Base-by-base conservation (phyloP, 2,113 vertebrate species). In the Phodopus roborovskii region DNA sequence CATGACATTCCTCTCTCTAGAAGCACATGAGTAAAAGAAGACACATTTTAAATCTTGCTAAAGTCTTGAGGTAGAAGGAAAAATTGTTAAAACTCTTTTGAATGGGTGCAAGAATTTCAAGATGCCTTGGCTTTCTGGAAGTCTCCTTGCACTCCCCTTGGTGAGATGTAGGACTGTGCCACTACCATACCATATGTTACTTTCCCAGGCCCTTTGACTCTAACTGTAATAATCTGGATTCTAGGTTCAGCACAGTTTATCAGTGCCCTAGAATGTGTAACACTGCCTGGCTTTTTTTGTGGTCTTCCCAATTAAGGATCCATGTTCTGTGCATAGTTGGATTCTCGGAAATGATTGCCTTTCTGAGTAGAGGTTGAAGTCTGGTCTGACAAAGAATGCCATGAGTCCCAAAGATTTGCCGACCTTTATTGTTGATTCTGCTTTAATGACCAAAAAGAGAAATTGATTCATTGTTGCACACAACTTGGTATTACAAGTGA, bases 391-490 rank as follows among this genome's bases (percentile, higher is more conserved):
- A 88, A 95, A 68, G 64, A 92, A 77, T 90, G 94, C 74, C 15
- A 10, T 17, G 86, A 88, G 13, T 73, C 56, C 92, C 79, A 33
- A 74, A 33, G 95, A 92, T 88, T 84, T 74, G 64, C 92, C 92
- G 90, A 92, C 97, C 96, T 97, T 96, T 78, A 93, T 73, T 66
- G 4, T 85, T 79, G 93, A 92, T 91, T 95, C 83, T 77, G 79
- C 84, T 79, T 96, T 96, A 91, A 96, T 90, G 91, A 91, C 94
- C 79, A 58, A 74, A 39, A 33, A 33, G 79, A 84, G 56, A 93
- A 96, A 97, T 96, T 98, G 94, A 94, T 53, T 81, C 77, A 73
- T 90, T 95, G 84, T 84, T 87, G 70, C 92, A 74, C 93, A 90
- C 84, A 81, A 75, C 84, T 95, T 84, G 92, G 92, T 95, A 93